These are phyloP conservation scores for Crocodylus rhombifer DNA, from an alignment of 2,797 vertebrate species.

Conservation along the genomic window DNA sequence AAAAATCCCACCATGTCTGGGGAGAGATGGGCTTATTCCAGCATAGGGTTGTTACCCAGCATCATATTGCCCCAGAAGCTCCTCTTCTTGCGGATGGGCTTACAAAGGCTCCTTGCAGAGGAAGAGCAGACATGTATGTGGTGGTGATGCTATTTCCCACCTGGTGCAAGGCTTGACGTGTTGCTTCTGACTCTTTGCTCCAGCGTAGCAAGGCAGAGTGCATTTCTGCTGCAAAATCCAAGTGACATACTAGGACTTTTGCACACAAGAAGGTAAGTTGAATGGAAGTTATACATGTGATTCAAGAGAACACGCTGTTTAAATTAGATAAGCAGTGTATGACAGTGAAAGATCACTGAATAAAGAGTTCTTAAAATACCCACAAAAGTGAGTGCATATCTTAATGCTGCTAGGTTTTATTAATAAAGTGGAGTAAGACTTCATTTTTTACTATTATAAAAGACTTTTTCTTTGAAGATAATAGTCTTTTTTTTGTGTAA, in stretches of 20 bases:
- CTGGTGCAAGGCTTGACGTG: background rate
- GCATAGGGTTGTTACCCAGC: background rate
- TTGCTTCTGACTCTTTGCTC: background rate
- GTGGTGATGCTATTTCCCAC: background rate
- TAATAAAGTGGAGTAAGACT: slow-evolving; percentile 55
- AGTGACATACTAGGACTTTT: background rate
- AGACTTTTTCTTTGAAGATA: slow-evolving; percentile 68
- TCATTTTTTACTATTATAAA: slow-evolving; percentile 43
- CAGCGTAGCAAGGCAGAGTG: background rate
- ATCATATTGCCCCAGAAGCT: background rate
- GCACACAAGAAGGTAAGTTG: background rate
- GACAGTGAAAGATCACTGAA: slow-evolving; percentile 56
- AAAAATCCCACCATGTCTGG: background rate
- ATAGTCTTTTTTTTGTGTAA: slow-evolving; percentile 57
- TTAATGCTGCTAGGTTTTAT: slow-evolving; percentile 63
- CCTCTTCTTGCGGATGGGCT: background rate
- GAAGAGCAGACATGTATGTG: background rate
- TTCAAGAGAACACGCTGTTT: slow-evolving; percentile 45
- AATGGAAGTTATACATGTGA: slow-evolving; percentile 52
- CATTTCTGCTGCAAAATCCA: slow-evolving; percentile 11
- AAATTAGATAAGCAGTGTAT: slow-evolving; percentile 67
- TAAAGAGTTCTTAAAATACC: slow-evolving; percentile 52
- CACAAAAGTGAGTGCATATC: slow-evolving; percentile 59
- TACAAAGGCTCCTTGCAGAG: background rate
- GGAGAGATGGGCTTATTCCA: background rate